Evolutionary conservation across 2,113 vertebrate genomes (phyloP), one percentile per base, ranked within the genome.

Genomic region (Solenodon paradoxus): DNA sequence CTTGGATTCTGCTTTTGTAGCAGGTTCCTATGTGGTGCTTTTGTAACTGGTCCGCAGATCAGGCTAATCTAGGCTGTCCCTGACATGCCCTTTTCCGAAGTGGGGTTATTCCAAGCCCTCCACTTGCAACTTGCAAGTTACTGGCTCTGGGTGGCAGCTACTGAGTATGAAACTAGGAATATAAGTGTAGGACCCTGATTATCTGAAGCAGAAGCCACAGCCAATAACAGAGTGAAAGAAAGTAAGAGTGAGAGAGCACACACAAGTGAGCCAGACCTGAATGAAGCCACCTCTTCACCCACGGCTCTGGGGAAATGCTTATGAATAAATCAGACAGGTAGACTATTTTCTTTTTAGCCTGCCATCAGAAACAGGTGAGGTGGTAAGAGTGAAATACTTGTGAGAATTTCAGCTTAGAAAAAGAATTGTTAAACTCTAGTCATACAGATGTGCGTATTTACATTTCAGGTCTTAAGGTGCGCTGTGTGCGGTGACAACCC

Each of bases 321-420:
- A n/a, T 11, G 71, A 45, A 61, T 17, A 38, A 59, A 26, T 1
- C 32, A 79, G 64, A 35, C 42, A 81, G 45, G 38, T 5, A 51
- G 49, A 42, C 20, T 26, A 16, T 38, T 45, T 49, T 17, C 30
- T 1, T 3, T 20, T 15, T 47, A 69, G 53, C 30, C 32, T 95
- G 69, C 19, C 19, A 1, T 89, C n/a, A 64, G 61, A n/a, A 68
- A 26, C 40, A 78, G 71, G 71, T 10, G 9, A 77, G 45, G 24
- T 1, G 3, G 49, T 28, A 28, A 13, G 16, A 26, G 24, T 13
- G 63, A 32, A 38, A n/a, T 51, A 68, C 89, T 42, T 7, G 5
- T n/a, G 55, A 75, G 20, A 92, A 81, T 88, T 88, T 88, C 38
- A 53, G 20, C 32, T 93, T 90, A 74, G 26, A 57, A 90, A 90